Base-by-base conservation (phyloP, 2,113 vertebrate genomes). In the Pseudolaguvia tuberculata region DNA sequence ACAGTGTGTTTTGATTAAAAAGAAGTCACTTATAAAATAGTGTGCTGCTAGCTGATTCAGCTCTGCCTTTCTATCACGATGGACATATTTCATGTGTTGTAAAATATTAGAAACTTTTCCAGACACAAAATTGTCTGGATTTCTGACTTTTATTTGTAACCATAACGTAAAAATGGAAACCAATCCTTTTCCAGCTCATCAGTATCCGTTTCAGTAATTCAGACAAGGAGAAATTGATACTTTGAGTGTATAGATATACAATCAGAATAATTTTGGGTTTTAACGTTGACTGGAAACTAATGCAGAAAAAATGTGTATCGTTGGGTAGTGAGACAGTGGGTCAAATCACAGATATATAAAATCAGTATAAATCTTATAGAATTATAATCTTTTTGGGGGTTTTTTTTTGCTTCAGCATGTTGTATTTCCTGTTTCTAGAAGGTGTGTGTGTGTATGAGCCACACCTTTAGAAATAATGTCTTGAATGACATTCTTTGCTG, bases 1-100 rank as follows among this genome's bases (percentile, higher is more conserved):
- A 90, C 84, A 85, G 82, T 79, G 68, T 89, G 39, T 91, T 92
- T 90, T 91, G 89, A 92, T 89, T 91, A 92, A 91, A 87, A 76
- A 56, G 52, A 69, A 68, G 65, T 62, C 65, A 73, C 47, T 39
- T 62, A 62, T 23, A 48, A 69, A 21, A 17, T 18, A 23, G 27
- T 31, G 56, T 45, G 65, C 5, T 47, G 77, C 47, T n/a, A 50
- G 9, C 12, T 56, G 29, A 21, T 59, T 20, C 29, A 69, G 5
- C 29, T 55, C n/a, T 53, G 55, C 7, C 12, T 21, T 55, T 69
- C 21, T 69, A 20, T 72, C 13, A 31, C 29, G 39, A 45, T 23
- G n/a, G 27, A 27, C 55, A 47, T 29, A 6, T 27, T 50, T 29
- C 20, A 50, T 23, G 45, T 20, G 21, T 56, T 10, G 9, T n/a